Conservation (phyloP, 2,888 invertebrate genomes). For the Drosophila maculinotata region DNA sequence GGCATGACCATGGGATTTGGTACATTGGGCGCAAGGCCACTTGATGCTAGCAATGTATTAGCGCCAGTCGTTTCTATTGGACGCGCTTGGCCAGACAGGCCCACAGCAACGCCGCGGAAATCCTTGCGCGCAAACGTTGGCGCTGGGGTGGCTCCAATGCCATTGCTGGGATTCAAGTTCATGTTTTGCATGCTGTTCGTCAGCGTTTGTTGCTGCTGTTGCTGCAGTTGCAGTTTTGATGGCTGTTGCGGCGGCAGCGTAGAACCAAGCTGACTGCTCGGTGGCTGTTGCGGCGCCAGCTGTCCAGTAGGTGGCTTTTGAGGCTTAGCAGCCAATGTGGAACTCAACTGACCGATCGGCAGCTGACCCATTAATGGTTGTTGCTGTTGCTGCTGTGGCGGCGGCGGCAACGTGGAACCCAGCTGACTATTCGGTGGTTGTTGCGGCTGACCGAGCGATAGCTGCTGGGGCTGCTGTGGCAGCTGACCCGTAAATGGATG, state of each 20-base stretch:
- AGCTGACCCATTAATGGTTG: too few relatives aligned
- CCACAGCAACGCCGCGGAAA: conserved; percentile 55
- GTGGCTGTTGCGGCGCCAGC: not conserved
- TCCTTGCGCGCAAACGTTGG: conserved; percentile 35
- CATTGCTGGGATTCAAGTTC: conserved; percentile 61
- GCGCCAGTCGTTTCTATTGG: conserved; percentile 14
- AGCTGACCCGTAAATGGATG: not conserved
- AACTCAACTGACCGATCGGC: too few relatives aligned
- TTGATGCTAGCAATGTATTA: conserved; percentile 33
- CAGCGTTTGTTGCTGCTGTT: conserved; percentile 5
- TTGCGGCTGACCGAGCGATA: not conserved
- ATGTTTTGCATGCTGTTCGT: conserved; percentile 72
- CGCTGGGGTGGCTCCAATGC: conserved; percentile 16
- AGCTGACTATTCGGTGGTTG: conserved; percentile 11
- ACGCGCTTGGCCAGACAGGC: conserved; percentile 10
- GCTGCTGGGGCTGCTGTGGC: not conserved
- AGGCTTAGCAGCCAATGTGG: too few relatives aligned
- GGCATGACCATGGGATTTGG: conserved; percentile 54
- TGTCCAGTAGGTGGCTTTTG: too few relatives aligned
- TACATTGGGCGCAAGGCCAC: conserved; percentile 8
- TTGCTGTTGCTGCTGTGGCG: not conserved
- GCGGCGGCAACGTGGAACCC: not conserved
- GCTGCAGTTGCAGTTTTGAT: not conserved
- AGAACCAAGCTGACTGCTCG: conserved; percentile 7
- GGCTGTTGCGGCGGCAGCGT: not conserved